Percentiles rank a stretch among this genome's conserved stretches.
phyloP scores from a whole-genome alignment of 2,113 vertebrate genomes.

The Phoxinus phoxinus region DNA sequence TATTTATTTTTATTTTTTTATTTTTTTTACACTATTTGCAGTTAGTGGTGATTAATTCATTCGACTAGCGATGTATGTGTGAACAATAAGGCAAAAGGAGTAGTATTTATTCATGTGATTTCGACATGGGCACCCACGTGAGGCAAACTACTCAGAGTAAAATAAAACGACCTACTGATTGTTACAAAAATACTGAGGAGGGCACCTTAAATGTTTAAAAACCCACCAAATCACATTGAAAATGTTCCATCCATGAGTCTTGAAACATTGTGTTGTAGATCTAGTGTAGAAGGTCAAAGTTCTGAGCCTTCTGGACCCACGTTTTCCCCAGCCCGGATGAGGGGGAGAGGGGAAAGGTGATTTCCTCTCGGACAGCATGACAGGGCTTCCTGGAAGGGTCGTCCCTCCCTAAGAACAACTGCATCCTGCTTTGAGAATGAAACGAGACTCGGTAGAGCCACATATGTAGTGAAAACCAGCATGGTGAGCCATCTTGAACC shows the following conservation, averaged over 20 bases:
- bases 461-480: not conserved
- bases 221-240: not conserved
- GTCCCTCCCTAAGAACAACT: constrained; percentile 26
- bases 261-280: constrained; percentile 9
- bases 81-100: not conserved
- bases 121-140: not conserved
- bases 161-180: not conserved
- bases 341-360: constrained; percentile 38
- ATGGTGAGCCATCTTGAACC: not conserved
- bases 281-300: constrained; percentile 17
- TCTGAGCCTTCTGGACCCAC: constrained; percentile 1
- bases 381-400: constrained; percentile 52
- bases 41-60: not conserved
- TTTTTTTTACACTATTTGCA: not conserved
- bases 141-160: not conserved
- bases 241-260: not conserved
- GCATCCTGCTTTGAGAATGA: constrained; percentile 34
- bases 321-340: constrained; percentile 4
- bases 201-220: not conserved
- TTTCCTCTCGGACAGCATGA: constrained; percentile 56
- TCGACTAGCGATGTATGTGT: no score
- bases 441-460: not conserved
- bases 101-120: not conserved
- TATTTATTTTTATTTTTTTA: not conserved
- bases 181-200: not conserved